These are phyloP conservation scores for Cyclina sinensis DNA, from an alignment of 1,140 invertebrate genomes.

Conservation along the genomic window DNA sequence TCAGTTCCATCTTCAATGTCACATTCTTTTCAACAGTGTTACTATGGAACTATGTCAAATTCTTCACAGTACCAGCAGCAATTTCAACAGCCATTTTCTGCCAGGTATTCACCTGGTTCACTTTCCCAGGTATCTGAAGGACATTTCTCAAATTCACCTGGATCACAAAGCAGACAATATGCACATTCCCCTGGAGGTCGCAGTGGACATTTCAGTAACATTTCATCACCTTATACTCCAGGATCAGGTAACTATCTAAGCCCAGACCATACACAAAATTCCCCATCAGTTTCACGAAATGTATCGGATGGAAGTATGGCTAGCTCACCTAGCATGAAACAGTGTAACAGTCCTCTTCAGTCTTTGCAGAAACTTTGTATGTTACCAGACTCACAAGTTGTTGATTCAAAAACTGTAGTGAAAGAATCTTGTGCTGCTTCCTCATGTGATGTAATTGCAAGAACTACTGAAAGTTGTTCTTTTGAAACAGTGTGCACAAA, in stretches of 20 bases:
- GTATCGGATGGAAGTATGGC: background rate
- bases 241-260: constrained; percentile 60
- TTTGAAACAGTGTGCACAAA: background rate
- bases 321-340: background rate
- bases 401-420: constrained; percentile 85
- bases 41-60: constrained; percentile 36
- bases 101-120: constrained; percentile 63
- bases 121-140: constrained; percentile 42
- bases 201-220: constrained; percentile 63
- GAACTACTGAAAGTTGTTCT: constrained; percentile 27
- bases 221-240: constrained; percentile 65
- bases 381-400: constrained; percentile 84
- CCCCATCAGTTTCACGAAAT: background rate
- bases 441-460: constrained; percentile 7
- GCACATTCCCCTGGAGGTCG: constrained; percentile 61
- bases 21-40: constrained; percentile 29
- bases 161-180: background rate
- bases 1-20: constrained; percentile 58
- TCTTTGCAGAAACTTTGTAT: constrained; percentile 85
- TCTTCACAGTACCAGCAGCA: constrained; percentile 13
- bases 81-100: constrained; percentile 55
- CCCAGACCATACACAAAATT: constrained; percentile 34
- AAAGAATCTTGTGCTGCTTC: constrained; percentile 81
- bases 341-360: constrained; percentile 76
- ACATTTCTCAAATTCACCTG: background rate